Conservation (phyloP, 2,113 vertebrate genomes). For the Cnemophilus loriae region DNA sequence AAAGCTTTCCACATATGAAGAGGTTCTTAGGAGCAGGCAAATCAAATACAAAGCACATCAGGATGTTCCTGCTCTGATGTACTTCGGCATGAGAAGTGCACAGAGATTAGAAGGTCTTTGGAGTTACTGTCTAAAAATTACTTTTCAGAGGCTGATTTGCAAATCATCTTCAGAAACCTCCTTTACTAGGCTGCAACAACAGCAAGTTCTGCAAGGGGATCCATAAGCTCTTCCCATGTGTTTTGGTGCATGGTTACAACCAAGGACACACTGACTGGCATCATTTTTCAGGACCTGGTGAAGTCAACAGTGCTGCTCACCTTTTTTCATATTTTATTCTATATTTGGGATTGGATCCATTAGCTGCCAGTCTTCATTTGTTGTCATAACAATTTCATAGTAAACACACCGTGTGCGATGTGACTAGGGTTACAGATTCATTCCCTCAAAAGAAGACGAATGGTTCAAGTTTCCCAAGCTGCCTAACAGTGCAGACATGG, state of each 20-base stretch:
- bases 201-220: not conserved
- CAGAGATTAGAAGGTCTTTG: not conserved
- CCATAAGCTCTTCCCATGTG: not conserved
- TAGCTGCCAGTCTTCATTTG: not conserved
- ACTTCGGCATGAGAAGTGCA: not conserved
- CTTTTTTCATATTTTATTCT: not conserved
- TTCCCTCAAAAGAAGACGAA: not conserved
- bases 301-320: not conserved
- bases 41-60: not conserved
- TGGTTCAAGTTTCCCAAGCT: not conserved
- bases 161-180: not conserved
- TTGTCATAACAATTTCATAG: not conserved
- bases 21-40: not conserved
- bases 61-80: not conserved
- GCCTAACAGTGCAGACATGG: fast-evolving
- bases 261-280: not conserved
- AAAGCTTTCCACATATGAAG: not conserved
- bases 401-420: not conserved
- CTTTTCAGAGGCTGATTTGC: not conserved
- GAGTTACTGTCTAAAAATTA: not conserved
- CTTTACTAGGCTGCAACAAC: not conserved
- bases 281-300: not conserved
- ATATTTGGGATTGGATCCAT: not conserved
- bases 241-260: not conserved
- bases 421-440: not conserved